Evolutionary conservation across 1,140 invertebrate genomes (phyloP).

Genomic region (Nephotettix cincticeps): DNA sequence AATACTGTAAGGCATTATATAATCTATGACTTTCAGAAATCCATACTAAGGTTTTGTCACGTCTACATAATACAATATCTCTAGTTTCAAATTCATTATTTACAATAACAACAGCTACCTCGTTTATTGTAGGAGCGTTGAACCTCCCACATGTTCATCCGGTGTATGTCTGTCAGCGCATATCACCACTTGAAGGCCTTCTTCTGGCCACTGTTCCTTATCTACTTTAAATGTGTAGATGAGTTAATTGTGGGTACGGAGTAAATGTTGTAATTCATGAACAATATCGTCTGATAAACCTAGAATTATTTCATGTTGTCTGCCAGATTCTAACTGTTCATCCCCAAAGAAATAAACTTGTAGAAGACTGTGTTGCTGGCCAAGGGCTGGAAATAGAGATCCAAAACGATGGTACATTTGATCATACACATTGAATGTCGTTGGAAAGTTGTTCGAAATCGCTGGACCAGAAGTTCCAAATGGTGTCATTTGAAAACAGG

Average conservation of each 20-base stretch:
- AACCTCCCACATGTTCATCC: conserved; percentile 39
- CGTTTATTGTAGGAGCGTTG: conserved; percentile 40
- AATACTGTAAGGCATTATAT: conserved; percentile 47
- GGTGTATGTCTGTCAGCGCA: conserved; percentile 40
- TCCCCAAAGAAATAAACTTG: conserved; percentile 49
- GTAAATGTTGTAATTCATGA: conserved; percentile 38
- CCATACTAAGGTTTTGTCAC: conserved; percentile 30
- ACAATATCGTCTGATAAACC: conserved; percentile 1
- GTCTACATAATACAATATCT: conserved; percentile 40
- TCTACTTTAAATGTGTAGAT: conserved; percentile 40
- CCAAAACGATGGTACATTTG: conserved; percentile 44
- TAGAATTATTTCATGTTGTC: conserved; percentile 15
- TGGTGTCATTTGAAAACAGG: conserved; percentile 47
- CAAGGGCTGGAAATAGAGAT: conserved; percentile 39
- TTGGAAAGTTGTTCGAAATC: conserved; percentile 42
- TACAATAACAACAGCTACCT: conserved; percentile 41
- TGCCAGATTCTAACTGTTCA: conserved; percentile 30
- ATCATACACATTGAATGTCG: no score
- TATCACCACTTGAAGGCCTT: conserved; percentile 35
- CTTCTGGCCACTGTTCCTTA: conserved; percentile 35
- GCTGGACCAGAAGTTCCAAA: conserved; percentile 44
- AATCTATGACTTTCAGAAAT: conserved; percentile 42
- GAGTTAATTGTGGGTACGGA: conserved; percentile 38
- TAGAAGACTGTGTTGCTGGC: conserved; percentile 42
- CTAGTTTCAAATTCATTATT: conserved; percentile 37